A percentile compares a stretch with the other conserved stretches of the same genome.
Conservation (phyloP, 2,797 vertebrate genomes). For the Siniperca scherzeri region DNA sequence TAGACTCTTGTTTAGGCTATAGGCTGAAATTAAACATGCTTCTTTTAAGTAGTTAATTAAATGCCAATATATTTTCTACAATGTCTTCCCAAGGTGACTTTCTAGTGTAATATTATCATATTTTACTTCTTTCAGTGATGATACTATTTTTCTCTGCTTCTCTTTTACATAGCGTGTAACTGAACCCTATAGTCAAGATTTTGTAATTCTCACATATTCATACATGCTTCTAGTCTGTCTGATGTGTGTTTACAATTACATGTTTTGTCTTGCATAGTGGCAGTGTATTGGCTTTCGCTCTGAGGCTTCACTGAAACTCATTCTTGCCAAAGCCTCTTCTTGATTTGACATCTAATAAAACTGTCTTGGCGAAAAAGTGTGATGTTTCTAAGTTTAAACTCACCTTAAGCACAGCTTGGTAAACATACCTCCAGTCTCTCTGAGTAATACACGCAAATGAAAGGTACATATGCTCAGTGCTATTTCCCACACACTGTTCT, state of each 20-base stretch:
- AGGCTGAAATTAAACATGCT: background rate
- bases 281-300: constrained; percentile 7
- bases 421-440: constrained; percentile 23
- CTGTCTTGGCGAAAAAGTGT: constrained; percentile 21
- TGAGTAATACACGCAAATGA: constrained; percentile 7
- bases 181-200: background rate
- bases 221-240: background rate
- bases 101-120: background rate
- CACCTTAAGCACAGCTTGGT: constrained; percentile 8
- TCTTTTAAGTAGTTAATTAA: background rate
- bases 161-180: background rate
- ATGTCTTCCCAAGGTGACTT: background rate
- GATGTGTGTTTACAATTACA: background rate
- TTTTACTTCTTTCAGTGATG: background rate
- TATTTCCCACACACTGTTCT: constrained; percentile 40
- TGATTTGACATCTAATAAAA: constrained; percentile 47
- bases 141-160: background rate
- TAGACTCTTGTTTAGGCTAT: background rate
- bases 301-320: background rate
- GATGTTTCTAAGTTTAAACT: constrained; percentile 36
- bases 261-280: background rate
- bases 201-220: background rate
- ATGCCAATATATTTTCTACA: background rate
- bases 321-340: constrained; percentile 8
- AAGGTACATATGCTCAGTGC: constrained; percentile 4